phyloP scores from a whole-genome alignment of 2,113 vertebrate genomes.

The Mobula hypostoma region DNA sequence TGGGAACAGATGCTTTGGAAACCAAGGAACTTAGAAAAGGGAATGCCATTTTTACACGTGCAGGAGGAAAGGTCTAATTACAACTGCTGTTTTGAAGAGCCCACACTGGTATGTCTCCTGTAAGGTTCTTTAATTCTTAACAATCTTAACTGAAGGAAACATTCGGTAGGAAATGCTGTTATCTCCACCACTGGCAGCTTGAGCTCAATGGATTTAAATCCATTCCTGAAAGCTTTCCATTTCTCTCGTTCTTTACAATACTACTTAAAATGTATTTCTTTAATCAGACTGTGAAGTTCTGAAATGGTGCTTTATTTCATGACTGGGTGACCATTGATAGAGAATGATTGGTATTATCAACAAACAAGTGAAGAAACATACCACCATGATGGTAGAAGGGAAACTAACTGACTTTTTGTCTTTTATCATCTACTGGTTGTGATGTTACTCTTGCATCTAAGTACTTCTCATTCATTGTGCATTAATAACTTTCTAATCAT shows the following conservation, averaged over 20 bases:
- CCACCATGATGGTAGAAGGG: not conserved
- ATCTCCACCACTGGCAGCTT: not conserved
- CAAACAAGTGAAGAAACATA: not conserved
- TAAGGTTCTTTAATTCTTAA: not conserved
- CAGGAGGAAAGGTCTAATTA: not conserved
- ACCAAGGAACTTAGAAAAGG: too few relatives aligned
- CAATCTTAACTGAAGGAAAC: not conserved
- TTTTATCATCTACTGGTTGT: not conserved
- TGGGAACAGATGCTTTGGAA: too few relatives aligned
- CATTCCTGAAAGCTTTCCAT: not conserved
- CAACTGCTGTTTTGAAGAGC: not conserved
- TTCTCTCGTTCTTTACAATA: not conserved
- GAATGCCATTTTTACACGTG: too few relatives aligned
- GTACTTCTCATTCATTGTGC: constrained; percentile 1
- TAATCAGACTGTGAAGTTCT: not conserved
- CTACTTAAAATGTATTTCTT: not conserved
- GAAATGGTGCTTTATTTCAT: not conserved
- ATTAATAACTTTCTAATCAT: not conserved
- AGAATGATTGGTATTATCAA: not conserved
- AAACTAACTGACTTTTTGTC: not conserved
- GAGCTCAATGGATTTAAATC: not conserved
- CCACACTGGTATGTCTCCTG: not conserved
- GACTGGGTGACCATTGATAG: not conserved
- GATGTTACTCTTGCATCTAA: not conserved
- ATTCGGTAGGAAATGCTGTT: not conserved